Conservation (phyloP, 53 echinoderm and acorn worm genomes). For the Holothuria leucospilota region DNA sequence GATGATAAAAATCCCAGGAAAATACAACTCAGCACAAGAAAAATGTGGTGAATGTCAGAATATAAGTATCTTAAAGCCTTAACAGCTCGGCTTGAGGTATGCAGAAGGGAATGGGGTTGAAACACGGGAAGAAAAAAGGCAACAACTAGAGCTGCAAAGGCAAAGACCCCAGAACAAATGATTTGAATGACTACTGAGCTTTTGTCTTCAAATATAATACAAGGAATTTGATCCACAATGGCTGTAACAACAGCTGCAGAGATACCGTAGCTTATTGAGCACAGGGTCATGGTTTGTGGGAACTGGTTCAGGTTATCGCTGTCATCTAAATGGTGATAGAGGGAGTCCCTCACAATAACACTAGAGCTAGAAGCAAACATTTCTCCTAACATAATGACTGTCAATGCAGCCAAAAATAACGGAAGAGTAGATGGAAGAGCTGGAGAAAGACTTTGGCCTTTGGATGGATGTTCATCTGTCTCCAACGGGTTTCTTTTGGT, state of each 20-base stretch:
- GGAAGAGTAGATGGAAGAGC: neutral
- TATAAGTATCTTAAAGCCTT: conserved; percentile 71
- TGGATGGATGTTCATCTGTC: no score
- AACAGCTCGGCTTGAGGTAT: conserved; percentile 69
- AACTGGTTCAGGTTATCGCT: conserved; percentile 22
- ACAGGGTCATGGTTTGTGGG: neutral
- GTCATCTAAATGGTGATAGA: conserved; percentile 42
- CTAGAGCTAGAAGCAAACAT: conserved; percentile 3
- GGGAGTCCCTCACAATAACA: conserved; percentile 15
- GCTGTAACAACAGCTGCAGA: conserved; percentile 16
- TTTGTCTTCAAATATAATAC: conserved; percentile 1
- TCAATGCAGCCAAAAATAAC: neutral
- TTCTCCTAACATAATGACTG: conserved; percentile 1
- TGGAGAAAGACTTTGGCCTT: neutral
- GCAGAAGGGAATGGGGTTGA: conserved; percentile 72
- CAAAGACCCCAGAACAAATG: conserved; percentile 37
- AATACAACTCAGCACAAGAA: conserved; percentile 68
- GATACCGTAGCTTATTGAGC: conserved; percentile 20
- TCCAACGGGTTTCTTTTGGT: no score
- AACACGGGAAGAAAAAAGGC: conserved; percentile 72
- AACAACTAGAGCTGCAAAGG: conserved; percentile 63
- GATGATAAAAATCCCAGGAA: conserved; percentile 76
- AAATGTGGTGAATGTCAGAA: conserved; percentile 69
- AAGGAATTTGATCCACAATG: conserved; percentile 28
- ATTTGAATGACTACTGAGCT: conserved; percentile 27